phyloP scores from a whole-genome alignment of 1,140 invertebrate genomes.

The Colletes gigas region DNA sequence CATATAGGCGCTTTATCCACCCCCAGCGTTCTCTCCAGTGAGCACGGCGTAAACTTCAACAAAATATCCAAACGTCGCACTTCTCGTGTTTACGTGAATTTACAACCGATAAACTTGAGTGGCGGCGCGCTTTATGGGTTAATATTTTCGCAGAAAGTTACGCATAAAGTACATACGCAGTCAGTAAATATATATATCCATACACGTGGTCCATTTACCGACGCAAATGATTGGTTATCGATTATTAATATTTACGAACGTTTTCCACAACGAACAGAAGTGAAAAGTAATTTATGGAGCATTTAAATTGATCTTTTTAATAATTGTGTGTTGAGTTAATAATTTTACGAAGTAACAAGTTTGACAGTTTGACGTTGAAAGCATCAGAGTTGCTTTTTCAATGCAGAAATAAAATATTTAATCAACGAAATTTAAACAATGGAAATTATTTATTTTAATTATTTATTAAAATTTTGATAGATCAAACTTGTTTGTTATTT shows the following conservation, averaged over 20 bases:
- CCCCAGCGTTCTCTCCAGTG: background rate
- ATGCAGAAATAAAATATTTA: too few species aligned
- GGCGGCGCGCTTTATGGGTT: background rate
- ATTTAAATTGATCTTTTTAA: background rate
- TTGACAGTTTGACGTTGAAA: too few species aligned
- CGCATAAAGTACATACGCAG: background rate
- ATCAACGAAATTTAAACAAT: too few species aligned
- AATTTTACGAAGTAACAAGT: background rate
- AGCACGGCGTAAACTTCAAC: constrained; percentile 20
- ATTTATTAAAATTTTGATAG: too few species aligned
- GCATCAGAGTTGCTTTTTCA: too few species aligned
- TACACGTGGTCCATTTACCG: too few species aligned
- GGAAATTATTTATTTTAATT: too few species aligned
- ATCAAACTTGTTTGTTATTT: too few species aligned
- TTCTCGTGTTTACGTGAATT: background rate
- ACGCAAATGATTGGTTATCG: background rate
- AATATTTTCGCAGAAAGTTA: background rate
- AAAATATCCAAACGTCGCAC: background rate
- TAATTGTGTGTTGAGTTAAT: background rate
- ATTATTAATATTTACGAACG: background rate
- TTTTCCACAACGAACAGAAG: background rate
- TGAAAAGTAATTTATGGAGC: background rate
- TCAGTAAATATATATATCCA: background rate
- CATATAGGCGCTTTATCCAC: background rate
- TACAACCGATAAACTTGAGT: background rate